phyloP scores from a whole-genome alignment of 2,113 vertebrate species.

The Hippocampus comes region DNA sequence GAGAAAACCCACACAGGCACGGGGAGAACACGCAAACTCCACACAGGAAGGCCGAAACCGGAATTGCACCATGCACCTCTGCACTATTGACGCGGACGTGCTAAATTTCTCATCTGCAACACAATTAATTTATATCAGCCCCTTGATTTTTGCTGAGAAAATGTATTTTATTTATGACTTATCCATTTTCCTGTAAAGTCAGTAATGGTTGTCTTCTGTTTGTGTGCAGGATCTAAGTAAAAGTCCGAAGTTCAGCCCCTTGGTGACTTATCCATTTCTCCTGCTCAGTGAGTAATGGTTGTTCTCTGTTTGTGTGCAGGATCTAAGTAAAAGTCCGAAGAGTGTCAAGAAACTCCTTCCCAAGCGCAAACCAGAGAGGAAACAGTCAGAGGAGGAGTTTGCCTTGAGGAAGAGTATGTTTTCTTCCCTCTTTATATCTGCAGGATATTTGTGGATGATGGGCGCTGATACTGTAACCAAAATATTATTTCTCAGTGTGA shows the following conservation, averaged over 20 bases:
- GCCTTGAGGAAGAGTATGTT: constrained; percentile 92
- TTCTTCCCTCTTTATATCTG: neutral
- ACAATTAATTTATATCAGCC: neutral
- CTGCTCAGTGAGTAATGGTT: neutral
- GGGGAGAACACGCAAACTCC: too few species aligned
- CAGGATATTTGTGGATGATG: neutral
- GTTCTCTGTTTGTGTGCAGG: constrained; percentile 64
- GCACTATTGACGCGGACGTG: too few species aligned
- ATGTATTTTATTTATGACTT: too few species aligned
- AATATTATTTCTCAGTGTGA: neutral
- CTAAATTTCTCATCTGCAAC: neutral
- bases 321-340: constrained; percentile 98
- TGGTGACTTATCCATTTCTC: neutral
- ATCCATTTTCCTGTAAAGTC: neutral
- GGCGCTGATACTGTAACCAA: neutral
- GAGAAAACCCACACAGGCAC: too few species aligned
- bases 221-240: constrained; percentile 89
- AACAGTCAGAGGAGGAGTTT: constrained; percentile 97
- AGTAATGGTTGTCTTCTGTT: neutral
- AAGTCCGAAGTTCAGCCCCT: constrained; percentile 81
- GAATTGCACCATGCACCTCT: too few species aligned
- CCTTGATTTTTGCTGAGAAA: neutral
- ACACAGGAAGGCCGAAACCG: too few species aligned
- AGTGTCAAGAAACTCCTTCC: constrained; percentile 98
- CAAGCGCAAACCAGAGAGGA: constrained; percentile 93